A percentile compares a stretch with the other conserved stretches of the same genome.
phyloP scores from a whole-genome alignment of 1,140 invertebrate genomes.

The Lordiphosa collinella region DNA sequence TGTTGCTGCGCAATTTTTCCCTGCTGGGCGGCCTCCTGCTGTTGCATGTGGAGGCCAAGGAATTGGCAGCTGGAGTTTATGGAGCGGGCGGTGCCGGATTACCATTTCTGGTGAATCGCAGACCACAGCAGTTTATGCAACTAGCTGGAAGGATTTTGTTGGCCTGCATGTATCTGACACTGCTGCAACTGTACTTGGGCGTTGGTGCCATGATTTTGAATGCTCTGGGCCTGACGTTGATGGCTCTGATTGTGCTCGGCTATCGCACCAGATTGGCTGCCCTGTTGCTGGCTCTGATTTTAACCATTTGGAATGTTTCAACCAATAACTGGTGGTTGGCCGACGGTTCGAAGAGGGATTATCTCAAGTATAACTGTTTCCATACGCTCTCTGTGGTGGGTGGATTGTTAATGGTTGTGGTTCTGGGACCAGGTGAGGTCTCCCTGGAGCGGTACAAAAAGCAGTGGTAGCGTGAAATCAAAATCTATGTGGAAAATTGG shows the following conservation, averaged over 20 bases:
- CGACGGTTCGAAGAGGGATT: constrained; percentile 1
- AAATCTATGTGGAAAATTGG: not conserved
- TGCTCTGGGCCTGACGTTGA: constrained; percentile 22
- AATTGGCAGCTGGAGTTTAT: not conserved
- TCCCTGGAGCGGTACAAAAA: constrained; percentile 41
- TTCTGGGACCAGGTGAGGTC: constrained; percentile 31
- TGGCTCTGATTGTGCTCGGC: constrained; percentile 32
- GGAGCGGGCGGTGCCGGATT: constrained; percentile 7
- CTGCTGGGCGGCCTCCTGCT: constrained; percentile 29
- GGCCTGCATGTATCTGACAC: constrained; percentile 27
- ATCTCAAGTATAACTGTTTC: constrained; percentile 28
- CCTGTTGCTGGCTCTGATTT: constrained; percentile 8
- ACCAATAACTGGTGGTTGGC: constrained; percentile 28
- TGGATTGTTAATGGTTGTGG: constrained; percentile 31
- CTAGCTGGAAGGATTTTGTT: constrained; percentile 26
- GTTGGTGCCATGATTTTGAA: constrained; percentile 1
- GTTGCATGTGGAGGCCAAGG: constrained; percentile 19
- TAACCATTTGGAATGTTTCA: constrained; percentile 25
- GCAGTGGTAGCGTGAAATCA: constrained; percentile 14
- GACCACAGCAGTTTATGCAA: constrained; percentile 29
- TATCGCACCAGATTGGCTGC: constrained; percentile 34
- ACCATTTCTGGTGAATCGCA: constrained; percentile 5
- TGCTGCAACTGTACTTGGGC: constrained; percentile 17
- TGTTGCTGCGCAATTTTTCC: constrained; percentile 30
- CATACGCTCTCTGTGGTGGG: constrained; percentile 34